A percentile compares a stretch with the other conserved stretches of the same genome.
These are phyloP conservation scores for Spinus pinus DNA, from an alignment of 2,797 vertebrate species.

Conservation along the genomic window DNA sequence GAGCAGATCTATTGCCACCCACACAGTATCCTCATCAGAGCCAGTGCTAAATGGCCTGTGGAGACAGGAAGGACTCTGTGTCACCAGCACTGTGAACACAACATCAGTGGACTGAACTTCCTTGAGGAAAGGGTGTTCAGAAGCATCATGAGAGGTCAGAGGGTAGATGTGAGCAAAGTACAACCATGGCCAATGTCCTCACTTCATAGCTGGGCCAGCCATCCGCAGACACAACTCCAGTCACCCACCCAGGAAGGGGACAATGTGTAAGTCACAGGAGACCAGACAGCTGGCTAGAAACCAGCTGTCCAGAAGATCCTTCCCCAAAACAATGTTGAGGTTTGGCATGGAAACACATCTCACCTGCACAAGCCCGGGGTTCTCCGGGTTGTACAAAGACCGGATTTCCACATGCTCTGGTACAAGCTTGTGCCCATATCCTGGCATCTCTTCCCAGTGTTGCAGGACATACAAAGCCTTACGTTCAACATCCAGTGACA, in stretches of 20 bases:
- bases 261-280: not conserved
- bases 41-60: not conserved
- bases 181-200: not conserved
- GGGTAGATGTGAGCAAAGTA: not conserved
- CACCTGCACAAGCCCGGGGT: slow-evolving; percentile 88
- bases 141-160: not conserved
- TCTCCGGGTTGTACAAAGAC: slow-evolving; percentile 81
- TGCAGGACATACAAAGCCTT: slow-evolving; percentile 86
- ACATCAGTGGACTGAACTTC: not conserved
- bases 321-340: not conserved
- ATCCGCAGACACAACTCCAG: not conserved
- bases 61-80: not conserved
- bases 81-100: not conserved
- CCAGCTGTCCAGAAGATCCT: not conserved
- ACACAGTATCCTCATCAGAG: not conserved
- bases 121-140: not conserved
- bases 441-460: slow-evolving; percentile 89
- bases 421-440: slow-evolving; percentile 81
- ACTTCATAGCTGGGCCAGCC: not conserved
- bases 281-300: not conserved
- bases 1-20: not conserved
- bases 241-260: not conserved
- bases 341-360: not conserved
- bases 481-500: slow-evolving; percentile 79
- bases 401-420: slow-evolving; percentile 90